Evolutionary conservation across 1,140 invertebrate species (phyloP), one percentile per base, ranked within the genome.

Genomic region (Rhagoletis pomonella): DNA sequence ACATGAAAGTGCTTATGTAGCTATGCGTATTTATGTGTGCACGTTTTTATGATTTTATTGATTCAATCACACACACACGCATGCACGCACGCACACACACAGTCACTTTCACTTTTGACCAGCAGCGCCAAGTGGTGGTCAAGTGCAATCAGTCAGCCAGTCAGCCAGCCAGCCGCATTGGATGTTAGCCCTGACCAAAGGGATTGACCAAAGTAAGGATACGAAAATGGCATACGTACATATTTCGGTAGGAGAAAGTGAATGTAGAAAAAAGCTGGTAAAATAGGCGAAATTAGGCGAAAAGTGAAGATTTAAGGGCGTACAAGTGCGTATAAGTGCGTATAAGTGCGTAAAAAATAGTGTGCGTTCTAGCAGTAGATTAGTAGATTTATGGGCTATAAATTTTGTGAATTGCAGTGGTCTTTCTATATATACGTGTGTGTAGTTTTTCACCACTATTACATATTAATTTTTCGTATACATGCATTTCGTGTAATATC

Each of bases 31-130:
- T 17, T 81, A 5, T 58, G 17, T 55, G 6, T 77, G 73, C 17
- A 19, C 47, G 47, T 55, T 58, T 81, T 81, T 55, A 81, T 81
- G 73, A 50, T 55, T 81, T 81, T 81, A 81, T 81, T 81, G 73
- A 58, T 81, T 81, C n/a, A 81, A 81, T 47, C 73, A 47, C 73
- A 55, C 73, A 73, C 29, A 47, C 1, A 19, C 29, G 29, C 29
- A 29, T 29, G 29, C 29, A 29, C 5, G 10, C 1, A 29, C 29
- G 29, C 29, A 29, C 29, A 29, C 29, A 29, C 29, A 1, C 29
- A 19, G 17, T n/a, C 73, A 55, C 73, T 81, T 81, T 55, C 73
- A 7, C 73, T 81, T 81, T 10, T 6, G 1, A n/a, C 6, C 47
- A 3, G 7, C 2, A 29, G 29, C 9, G 47, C 73, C 44, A 58